Base-by-base conservation (phyloP, 2,888 invertebrate species). In the Yponomeuta malinellus region DNA sequence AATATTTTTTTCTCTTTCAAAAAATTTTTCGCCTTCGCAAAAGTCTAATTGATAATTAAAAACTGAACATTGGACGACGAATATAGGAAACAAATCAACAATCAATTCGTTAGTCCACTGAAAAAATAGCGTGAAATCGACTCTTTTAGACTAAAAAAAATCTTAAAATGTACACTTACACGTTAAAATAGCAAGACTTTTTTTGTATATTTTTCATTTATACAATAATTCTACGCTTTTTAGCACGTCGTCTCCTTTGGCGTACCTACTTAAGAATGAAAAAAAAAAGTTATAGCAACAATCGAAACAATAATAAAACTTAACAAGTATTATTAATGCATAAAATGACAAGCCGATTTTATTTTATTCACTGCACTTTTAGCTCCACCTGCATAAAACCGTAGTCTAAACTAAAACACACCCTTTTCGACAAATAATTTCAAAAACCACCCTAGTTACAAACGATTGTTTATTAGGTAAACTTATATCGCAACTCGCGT, bases 181-280 rank as follows among this genome's bases (percentile, higher is more conserved):
- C 43, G 43, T 43, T 69, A 69, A n/a, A 64, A 75, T 77, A 86
- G 83, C 82, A 85, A 85, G 82, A 82, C 84, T 87, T 88, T 87
- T 90, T 88, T 71, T 73, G 59, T 70, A 48, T 70, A 70, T 74
- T 77, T 74, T 75, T 78, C 81, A 77, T 74, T 87, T 87, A 88
- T 84, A 89, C 86, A 86, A 78, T 85, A 83, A 81, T 77, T 77
- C 83, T 86, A 85, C 74, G 74, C 75, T 74, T 78, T 78, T 77
- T 67, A 83, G 83, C 83, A 84, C 82, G 80, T 80, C 83, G 77
- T 81, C 23, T 23, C 86, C 90, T 90, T 90, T 91, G 90, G 90
- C 90, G 86, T 86, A 70, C 52, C 52, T 59, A 85, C 87, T 85
- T 87, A 86, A 76, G 78, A 83, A 81, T 81, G 77, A 81, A 81